Evolutionary conservation across 2,113 vertebrate genomes (phyloP).

Genomic region (Pseudonaja textilis): DNA sequence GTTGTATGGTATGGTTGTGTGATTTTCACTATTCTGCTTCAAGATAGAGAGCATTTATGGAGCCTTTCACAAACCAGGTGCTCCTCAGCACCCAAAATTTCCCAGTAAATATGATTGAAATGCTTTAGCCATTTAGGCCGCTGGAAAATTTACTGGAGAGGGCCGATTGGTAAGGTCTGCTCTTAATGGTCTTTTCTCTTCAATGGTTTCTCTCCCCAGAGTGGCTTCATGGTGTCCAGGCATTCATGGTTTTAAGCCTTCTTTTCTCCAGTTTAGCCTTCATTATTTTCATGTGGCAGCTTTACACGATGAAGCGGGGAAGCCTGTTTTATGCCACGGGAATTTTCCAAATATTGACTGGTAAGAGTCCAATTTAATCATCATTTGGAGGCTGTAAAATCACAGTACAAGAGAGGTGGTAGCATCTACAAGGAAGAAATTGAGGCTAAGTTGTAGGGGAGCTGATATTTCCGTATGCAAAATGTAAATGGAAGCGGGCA

Average conservation of each 20-base stretch:
- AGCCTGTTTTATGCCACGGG: constrained; percentile 89
- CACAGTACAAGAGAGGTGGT: background rate
- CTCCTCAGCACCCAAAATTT: background rate
- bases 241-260: constrained; percentile 85
- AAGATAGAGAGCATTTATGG: background rate
- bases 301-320: constrained; percentile 85
- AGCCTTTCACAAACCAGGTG: background rate
- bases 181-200: background rate
- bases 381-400: background rate
- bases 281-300: constrained; percentile 85
- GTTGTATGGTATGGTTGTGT: background rate
- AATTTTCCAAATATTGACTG: constrained; percentile 84
- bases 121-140: background rate
- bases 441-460: background rate
- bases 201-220: constrained; percentile 59
- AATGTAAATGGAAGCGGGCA: background rate
- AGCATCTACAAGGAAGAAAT: background rate
- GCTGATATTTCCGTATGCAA: background rate
- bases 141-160: background rate
- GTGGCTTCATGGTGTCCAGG: constrained; percentile 86
- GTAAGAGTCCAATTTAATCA: constrained; percentile 59
- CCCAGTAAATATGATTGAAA: background rate
- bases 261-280: constrained; percentile 85
- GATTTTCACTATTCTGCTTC: background rate
- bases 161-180: background rate